Evolutionary conservation across 2,797 vertebrate species (phyloP), one percentile per base, ranked within the genome.

Genomic region (Notolepis coatsorum): DNA sequence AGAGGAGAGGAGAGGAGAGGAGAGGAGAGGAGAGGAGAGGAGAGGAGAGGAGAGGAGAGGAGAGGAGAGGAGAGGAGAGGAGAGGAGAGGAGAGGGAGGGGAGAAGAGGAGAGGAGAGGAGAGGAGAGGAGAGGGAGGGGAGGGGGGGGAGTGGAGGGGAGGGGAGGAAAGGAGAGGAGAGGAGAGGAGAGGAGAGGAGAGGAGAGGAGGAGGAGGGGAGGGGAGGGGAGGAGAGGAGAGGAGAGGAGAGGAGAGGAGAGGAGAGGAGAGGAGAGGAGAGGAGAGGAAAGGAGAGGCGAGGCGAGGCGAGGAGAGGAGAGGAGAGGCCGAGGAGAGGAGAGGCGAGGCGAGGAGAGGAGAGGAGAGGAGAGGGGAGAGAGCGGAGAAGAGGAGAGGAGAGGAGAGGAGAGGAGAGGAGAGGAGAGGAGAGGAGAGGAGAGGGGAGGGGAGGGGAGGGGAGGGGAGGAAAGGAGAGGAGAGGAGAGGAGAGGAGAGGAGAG

Each of bases 401-500:
- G n/a, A 52, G 47, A 43, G 58, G 7, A 25, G 46, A 30, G 46
- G 61, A 58, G 33, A 65, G 66, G 63, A n/a, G 17, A 9, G 25
- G 43, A 47, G 42, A 4, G 8, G 20, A 45, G 20, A n/a, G 56
- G 41, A 43, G 65, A 37, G 57, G 15, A 48, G 43, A 59, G 53
- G 12, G 50, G 37, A 39, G 24, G 33, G n/a, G 42, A 27, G 15
- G 43, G 53, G 31, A 46, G 41, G 35, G 57, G 42, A 21, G 27
- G 27, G 52, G 33, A 56, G 31, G 33, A 53, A 18, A 57, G 33
- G 33, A 46, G 39, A 56, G 17, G 1, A n/a, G n/a, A 7, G 39
- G n/a, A 41, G 39, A 18, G 17, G 15, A 18, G 39, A 41, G 15
- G 4, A 20, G 39, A 20, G 39, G 17, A 20, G 39, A n/a, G n/a